phyloP scores from a whole-genome alignment of 2,888 invertebrate genomes.

The Eupithecia vulgata region DNA sequence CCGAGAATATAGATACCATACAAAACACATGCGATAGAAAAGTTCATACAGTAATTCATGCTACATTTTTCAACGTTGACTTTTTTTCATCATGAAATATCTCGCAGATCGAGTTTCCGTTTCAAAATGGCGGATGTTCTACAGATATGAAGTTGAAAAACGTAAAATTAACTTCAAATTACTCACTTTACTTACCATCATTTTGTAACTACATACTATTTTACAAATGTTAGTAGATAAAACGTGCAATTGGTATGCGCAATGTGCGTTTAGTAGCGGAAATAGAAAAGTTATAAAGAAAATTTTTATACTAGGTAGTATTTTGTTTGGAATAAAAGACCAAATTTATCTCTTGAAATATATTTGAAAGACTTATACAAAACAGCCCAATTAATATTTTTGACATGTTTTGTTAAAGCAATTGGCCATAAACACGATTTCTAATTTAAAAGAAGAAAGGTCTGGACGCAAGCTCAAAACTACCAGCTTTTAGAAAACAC shows the following conservation, averaged over 20 bases:
- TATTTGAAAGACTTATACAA: neutral
- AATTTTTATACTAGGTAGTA: neutral
- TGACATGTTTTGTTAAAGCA: neutral
- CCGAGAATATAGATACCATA: constrained; percentile 25
- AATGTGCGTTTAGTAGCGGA: constrained; percentile 35
- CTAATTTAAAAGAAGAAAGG: neutral
- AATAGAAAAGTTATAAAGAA: neutral
- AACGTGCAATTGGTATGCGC: constrained; percentile 21
- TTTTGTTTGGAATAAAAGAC: neutral
- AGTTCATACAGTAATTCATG: constrained; percentile 29
- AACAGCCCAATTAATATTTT: neutral
- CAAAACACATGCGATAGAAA: constrained; percentile 35
- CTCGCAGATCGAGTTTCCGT: constrained; percentile 1
- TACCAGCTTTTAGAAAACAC: constrained; percentile 5
- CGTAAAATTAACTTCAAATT: constrained; percentile 1
- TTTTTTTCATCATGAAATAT: neutral
- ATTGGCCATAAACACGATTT: neutral
- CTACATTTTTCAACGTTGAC: constrained; percentile 34
- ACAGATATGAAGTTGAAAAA: constrained; percentile 21
- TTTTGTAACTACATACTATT: constrained; percentile 5
- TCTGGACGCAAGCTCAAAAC: constrained; percentile 4
- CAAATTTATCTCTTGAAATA: neutral
- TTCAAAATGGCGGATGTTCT: constrained; percentile 20
- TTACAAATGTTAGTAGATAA: constrained; percentile 19
- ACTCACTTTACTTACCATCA: constrained; percentile 13